Conservation (phyloP, 2,888 invertebrate genomes). For the Agonopterix heracliana region DNA sequence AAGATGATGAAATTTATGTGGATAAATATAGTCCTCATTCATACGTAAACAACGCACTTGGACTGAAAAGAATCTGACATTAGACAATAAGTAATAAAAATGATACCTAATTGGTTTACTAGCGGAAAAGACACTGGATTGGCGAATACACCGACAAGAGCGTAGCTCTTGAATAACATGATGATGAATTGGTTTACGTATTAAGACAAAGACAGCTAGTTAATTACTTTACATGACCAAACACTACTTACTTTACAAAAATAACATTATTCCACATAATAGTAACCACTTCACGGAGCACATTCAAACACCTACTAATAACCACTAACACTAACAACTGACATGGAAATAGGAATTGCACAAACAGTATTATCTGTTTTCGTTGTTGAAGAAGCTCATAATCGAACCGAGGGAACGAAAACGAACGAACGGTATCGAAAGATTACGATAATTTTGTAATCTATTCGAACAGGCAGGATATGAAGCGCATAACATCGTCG, state of each 20-base stretch:
- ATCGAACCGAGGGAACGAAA: slow-evolving; percentile 17
- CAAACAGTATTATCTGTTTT: slow-evolving; percentile 28
- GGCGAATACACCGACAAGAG: too few species aligned
- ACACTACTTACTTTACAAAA: slow-evolving; percentile 43
- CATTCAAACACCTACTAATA: slow-evolving; percentile 9
- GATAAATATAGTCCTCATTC: too few species aligned
- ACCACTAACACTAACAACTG: not conserved
- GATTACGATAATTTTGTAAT: slow-evolving; percentile 31
- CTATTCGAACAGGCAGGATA: slow-evolving; percentile 21
- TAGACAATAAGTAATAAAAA: too few species aligned
- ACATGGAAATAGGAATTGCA: slow-evolving; percentile 11
- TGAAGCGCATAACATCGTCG: slow-evolving; percentile 20
- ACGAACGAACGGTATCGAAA: slow-evolving; percentile 24
- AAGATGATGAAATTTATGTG: too few species aligned
- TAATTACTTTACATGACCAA: not conserved
- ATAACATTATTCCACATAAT: slow-evolving; percentile 62
- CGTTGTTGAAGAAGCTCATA: slow-evolving; percentile 19
- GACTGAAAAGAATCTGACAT: too few species aligned
- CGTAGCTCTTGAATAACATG: too few species aligned
- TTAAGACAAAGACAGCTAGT: too few species aligned
- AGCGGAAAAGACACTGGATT: too few species aligned
- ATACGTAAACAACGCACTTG: too few species aligned
- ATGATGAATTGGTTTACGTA: too few species aligned
- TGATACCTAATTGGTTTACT: too few species aligned
- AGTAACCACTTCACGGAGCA: slow-evolving; percentile 12